Base-by-base conservation (phyloP, 2,797 vertebrate species). In the Lepidocolaptes lacrymiger region DNA sequence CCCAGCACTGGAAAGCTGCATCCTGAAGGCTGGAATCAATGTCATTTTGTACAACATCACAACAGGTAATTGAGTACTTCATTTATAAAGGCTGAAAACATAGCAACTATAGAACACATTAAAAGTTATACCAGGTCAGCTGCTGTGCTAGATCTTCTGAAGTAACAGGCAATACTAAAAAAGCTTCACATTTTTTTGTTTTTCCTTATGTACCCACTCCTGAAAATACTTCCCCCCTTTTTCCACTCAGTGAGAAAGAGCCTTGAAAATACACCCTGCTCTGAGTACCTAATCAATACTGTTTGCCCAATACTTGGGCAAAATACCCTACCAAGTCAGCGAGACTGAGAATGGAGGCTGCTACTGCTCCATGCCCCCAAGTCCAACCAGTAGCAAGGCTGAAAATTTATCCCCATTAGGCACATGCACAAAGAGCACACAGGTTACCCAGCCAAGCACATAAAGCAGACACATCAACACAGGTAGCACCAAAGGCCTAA, bases 11-110 rank as follows among this genome's bases (percentile, higher is more conserved):
- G 98, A 99, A 95, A 99, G 99, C 96, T 99, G 99, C 77, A 97
- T 99, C 36, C 95, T 99, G 51, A 98, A 97, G 61, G 98, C 98
- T 43, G 98, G 97, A 80, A 89, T 95, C 63, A 97, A 98, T 85
- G 98, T 98, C 39, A 97, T 99, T 68, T 97, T 99, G 36, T 99
- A 99, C 97, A 99, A 99, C 64, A 96, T 99, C 95, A 99, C 99
- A 27, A 97, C 98, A 88, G 99, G 99, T 99, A 97, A 98, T 7
- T 16, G 43, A 28, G 10, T 21, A 23, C 52, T 83, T 66, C 0
- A 6, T 67, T 76, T 48, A 43, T 66, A 62, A 54, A 63, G 81
- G 37, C 59, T 66, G 54, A 84, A 81, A 91, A 66, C 8, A 41
- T 4, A 58, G 28, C 23, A 86, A 5, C 49, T 44, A 8, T 15